Base-by-base conservation (phyloP, 1,140 invertebrate genomes). In the Maconellicoccus hirsutus region DNA sequence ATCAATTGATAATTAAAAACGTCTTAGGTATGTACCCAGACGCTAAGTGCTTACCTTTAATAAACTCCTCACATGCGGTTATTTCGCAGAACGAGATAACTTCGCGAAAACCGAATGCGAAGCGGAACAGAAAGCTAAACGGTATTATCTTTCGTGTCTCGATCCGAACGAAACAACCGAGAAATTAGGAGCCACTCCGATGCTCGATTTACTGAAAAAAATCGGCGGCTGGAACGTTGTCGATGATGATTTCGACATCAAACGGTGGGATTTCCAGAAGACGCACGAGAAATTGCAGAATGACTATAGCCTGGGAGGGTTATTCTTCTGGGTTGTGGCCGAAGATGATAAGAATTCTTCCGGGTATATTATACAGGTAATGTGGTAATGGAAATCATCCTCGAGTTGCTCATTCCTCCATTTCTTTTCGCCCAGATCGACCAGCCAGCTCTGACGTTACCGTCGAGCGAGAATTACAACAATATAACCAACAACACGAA, bases 261-360 rank as follows among this genome's bases (percentile, higher is more conserved):
- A 76, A n/a, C 80, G 83, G 26, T 97, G 90, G 87, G 84, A 85
- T 22, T 80, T 96, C 69, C 92, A 95, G 76, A 83, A 81, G 1
- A 84, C 87, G 1, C 80, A 96, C 69, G 87, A 94, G 75, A 82
- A 86, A 29, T 79, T 95, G 26, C 93, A 96, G 78, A 94, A 94
- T 79, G 84, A 83, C 42, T 94, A 92, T 78, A 92, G 92, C 77
- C 87, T 94, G 77, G 90, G 89, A 1, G 93, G 92, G 23, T 79
- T 98, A 1, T 97, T 98, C 78, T 86, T 87, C 38, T 94, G 94
- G 88, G 89, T 86, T 19, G 93, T 98, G 0, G 91, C 89, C 4
- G 94, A 96, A 79, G 94, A 98, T 78, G 94, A 97, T 76, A 86
- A 88, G 75, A 96, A 98, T 79, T 96, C 94, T 0, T 88, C 87